Evolutionary conservation across 1,140 invertebrate genomes (phyloP).

Genomic region (Elymnias hypermnestra): DNA sequence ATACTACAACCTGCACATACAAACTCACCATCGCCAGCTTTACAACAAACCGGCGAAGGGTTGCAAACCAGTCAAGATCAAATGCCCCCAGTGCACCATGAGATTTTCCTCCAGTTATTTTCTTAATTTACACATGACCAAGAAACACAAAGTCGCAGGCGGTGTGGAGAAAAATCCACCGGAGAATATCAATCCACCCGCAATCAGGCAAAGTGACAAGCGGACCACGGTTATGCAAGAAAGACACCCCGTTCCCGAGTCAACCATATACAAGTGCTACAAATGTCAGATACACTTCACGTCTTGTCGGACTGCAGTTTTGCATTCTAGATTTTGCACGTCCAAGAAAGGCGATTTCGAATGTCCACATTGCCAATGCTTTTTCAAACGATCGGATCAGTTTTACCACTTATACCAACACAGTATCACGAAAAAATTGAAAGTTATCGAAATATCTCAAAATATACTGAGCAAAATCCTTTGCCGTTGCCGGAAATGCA

Average conservation of each 20-base stretch:
- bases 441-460: slow-evolving; percentile 10
- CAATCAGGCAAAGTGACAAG: too few relatives aligned
- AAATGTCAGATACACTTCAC: slow-evolving; percentile 30
- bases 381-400: slow-evolving; percentile 18
- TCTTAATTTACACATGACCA: slow-evolving; percentile 11
- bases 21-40: background rate
- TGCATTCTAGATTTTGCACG: slow-evolving; percentile 20
- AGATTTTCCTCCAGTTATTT: slow-evolving; percentile 16
- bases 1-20: slow-evolving; percentile 7
- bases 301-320: slow-evolving; percentile 10
- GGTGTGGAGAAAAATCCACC: background rate
- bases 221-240: too few relatives aligned
- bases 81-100: slow-evolving; percentile 13
- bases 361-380: slow-evolving; percentile 19
- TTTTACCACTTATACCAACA: slow-evolving; percentile 23
- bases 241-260: slow-evolving; percentile 13
- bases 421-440: slow-evolving; percentile 14
- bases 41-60: background rate
- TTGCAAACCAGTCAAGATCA: background rate
- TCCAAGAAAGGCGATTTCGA: slow-evolving; percentile 21
- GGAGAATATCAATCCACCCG: too few relatives aligned
- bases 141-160: slow-evolving; percentile 2
- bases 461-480: slow-evolving; percentile 13
- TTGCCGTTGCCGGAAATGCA: slow-evolving; percentile 21
- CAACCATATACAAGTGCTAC: slow-evolving; percentile 24